These are phyloP conservation scores for Hestina assimilis DNA, from an alignment of 1,140 invertebrate genomes.

Conservation along the genomic window DNA sequence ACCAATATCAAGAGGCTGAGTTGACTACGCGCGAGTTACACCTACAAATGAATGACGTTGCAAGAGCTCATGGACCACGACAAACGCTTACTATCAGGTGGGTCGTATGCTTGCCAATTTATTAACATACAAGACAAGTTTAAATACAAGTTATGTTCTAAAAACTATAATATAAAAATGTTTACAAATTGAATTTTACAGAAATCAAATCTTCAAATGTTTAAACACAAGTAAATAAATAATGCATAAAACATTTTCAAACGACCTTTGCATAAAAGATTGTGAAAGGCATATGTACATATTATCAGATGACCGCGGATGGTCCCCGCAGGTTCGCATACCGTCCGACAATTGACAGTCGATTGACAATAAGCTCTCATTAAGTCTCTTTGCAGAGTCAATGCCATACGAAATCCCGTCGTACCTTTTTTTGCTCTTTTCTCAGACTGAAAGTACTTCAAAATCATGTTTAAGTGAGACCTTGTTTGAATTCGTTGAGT, in stretches of 20 bases:
- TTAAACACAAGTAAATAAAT: too few relatives aligned
- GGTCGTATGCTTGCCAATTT: too few relatives aligned
- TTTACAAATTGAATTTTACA: too few relatives aligned
- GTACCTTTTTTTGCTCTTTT: slow-evolving; percentile 1
- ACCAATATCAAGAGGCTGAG: too few relatives aligned
- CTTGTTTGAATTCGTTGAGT: background rate
- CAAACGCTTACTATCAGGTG: too few relatives aligned
- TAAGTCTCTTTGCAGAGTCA: slow-evolving; percentile 38
- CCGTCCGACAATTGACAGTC: slow-evolving; percentile 31
- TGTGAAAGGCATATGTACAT: background rate
- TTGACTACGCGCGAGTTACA: too few relatives aligned
- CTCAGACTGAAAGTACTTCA: background rate
- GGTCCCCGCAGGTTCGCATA: slow-evolving; percentile 45
- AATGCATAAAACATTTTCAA: background rate
- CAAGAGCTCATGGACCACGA: too few relatives aligned
- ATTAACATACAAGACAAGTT: too few relatives aligned
- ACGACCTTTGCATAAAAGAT: background rate
- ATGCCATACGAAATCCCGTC: slow-evolving; percentile 12
- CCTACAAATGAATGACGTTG: too few relatives aligned
- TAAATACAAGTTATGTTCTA: too few relatives aligned
- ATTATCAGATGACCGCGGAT: slow-evolving; percentile 11
- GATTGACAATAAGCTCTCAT: slow-evolving; percentile 60
- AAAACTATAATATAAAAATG: too few relatives aligned
- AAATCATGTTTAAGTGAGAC: background rate
- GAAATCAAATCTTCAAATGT: too few relatives aligned